Evolutionary conservation across 2,797 vertebrate species (phyloP).

Genomic region (Calcarius lapponicus): DNA sequence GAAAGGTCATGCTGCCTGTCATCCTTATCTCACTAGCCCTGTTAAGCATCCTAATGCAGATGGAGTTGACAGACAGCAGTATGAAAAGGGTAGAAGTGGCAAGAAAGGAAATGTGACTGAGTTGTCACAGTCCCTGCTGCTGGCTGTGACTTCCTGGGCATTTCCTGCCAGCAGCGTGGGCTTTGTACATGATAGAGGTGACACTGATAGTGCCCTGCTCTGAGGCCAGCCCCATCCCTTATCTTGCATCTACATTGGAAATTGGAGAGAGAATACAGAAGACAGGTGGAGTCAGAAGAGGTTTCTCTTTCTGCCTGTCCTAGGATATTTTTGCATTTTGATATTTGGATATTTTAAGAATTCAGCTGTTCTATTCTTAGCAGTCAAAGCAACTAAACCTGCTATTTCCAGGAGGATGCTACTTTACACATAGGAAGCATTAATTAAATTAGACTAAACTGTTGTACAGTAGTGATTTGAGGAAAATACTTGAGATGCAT

Average conservation of each 20-base stretch:
- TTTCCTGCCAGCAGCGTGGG: not conserved
- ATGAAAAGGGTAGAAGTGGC: conserved; percentile 57
- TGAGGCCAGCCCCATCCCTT: not conserved
- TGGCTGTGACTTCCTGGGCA: not conserved
- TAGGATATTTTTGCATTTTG: not conserved
- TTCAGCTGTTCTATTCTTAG: not conserved
- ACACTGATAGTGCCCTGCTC: not conserved
- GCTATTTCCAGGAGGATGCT: not conserved
- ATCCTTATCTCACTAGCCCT: conserved; percentile 40
- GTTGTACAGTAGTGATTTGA: not conserved
- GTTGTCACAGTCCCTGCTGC: not conserved
- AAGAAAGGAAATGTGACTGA: conserved; percentile 43
- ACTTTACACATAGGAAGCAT: not conserved
- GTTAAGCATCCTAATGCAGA: conserved; percentile 59
- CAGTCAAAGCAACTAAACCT: not conserved
- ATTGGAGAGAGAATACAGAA: not conserved
- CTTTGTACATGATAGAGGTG: not conserved
- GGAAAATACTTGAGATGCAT: not conserved
- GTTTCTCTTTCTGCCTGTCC: not conserved
- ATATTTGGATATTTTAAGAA: not conserved
- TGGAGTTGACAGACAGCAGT: conserved; percentile 66
- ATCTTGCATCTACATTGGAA: not conserved
- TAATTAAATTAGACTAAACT: not conserved
- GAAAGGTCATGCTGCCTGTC: conserved; percentile 69
- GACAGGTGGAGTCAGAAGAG: not conserved